Conservation (phyloP, 2,113 vertebrate genomes). For the Xenotilapia leptura region DNA sequence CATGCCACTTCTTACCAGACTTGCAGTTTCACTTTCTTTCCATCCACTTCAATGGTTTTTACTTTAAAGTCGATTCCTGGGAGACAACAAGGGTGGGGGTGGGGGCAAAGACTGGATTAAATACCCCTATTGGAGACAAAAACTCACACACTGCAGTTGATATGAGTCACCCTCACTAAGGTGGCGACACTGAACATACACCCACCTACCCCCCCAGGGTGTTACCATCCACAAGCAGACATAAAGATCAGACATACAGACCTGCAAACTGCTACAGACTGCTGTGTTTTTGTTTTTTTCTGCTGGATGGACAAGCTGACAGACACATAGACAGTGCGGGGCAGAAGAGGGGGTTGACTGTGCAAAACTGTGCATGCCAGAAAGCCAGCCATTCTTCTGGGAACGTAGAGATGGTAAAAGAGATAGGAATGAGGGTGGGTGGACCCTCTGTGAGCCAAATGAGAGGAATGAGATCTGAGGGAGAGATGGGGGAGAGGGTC, state of each 20-base stretch:
- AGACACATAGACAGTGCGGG: not conserved
- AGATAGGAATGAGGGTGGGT: slow-evolving; percentile 67
- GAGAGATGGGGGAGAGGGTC: slow-evolving; percentile 8
- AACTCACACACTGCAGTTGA: not conserved
- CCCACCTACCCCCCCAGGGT: not conserved
- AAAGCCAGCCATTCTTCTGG: slow-evolving; percentile 33
- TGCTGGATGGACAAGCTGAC: not conserved
- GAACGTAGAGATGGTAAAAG: slow-evolving; percentile 52
- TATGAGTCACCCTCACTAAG: slow-evolving; percentile 30
- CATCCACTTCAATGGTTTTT: slow-evolving; percentile 87
- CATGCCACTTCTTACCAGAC: slow-evolving; percentile 78
- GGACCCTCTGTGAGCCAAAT: slow-evolving; percentile 37
- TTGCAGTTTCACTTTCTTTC: slow-evolving; percentile 93
- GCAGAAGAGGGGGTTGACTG: not conserved
- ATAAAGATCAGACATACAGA: not conserved
- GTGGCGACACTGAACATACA: not conserved
- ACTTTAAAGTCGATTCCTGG: slow-evolving; percentile 94
- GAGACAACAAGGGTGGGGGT: not conserved
- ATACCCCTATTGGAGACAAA: not conserved
- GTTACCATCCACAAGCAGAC: not conserved
- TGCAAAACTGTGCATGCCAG: slow-evolving; percentile 7
- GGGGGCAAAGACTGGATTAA: slow-evolving; percentile 6
- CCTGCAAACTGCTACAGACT: not conserved
- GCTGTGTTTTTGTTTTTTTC: not conserved
- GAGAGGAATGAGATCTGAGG: slow-evolving; percentile 49